phyloP scores from a whole-genome alignment of 2,888 invertebrate genomes.

The Lepidonotus clava region DNA sequence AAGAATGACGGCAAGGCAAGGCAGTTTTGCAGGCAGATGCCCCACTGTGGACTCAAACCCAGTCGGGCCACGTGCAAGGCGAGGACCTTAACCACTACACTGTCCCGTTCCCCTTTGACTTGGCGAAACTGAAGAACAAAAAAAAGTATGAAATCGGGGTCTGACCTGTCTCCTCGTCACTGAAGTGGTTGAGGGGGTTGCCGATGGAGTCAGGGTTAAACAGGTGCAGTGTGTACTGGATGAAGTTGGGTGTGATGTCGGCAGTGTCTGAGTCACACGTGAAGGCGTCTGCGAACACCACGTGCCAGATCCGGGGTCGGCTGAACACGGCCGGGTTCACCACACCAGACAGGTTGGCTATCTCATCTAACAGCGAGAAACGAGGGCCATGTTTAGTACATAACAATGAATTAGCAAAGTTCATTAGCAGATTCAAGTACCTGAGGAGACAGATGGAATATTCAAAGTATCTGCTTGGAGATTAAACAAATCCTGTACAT shows the following conservation, averaged over 20 bases:
- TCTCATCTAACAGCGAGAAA: constrained; percentile 69
- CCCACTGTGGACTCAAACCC: too few species aligned
- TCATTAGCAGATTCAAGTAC: not conserved
- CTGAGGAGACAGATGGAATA: not conserved
- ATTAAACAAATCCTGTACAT: not conserved
- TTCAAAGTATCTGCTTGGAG: not conserved
- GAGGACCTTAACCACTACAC: too few species aligned
- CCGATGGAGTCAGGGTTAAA: constrained; percentile 75
- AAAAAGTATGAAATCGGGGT: too few species aligned
- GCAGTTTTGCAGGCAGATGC: too few species aligned
- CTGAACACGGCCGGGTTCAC: constrained; percentile 67
- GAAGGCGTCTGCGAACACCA: constrained; percentile 73
- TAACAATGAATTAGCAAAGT: too few species aligned
- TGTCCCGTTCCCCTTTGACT: too few species aligned
- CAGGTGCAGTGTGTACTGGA: constrained; percentile 71
- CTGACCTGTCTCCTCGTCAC: constrained; percentile 77
- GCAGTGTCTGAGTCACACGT: constrained; percentile 68
- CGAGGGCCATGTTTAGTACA: too few species aligned
- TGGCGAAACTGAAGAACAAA: too few species aligned
- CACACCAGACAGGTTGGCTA: constrained; percentile 68
- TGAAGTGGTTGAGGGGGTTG: constrained; percentile 76
- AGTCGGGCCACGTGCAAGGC: too few species aligned
- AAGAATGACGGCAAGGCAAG: too few species aligned
- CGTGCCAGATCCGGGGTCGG: constrained; percentile 73
- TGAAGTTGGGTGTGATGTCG: constrained; percentile 65